Evolutionary conservation across 2,797 vertebrate genomes (phyloP).

Genomic region (Loriculus beryllinus): DNA sequence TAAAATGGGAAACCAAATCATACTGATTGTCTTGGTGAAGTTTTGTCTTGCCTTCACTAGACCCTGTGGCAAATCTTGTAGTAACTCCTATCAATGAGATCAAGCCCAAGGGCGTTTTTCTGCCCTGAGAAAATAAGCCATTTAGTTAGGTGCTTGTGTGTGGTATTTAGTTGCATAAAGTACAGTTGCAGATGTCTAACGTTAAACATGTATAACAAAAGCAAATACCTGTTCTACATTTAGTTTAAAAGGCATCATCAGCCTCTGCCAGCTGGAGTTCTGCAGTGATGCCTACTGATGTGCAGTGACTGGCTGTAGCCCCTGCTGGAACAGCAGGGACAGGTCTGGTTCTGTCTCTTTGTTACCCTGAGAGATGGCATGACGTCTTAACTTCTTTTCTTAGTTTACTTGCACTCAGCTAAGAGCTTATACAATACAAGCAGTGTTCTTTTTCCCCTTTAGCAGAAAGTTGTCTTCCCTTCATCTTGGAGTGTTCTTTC

Average conservation of each 20-base stretch:
- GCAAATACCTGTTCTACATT: neutral
- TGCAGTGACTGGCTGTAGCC: neutral
- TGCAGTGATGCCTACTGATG: no score
- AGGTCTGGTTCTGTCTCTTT: neutral
- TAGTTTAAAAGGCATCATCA: neutral
- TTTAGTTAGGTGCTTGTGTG: neutral
- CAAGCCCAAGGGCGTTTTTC: neutral
- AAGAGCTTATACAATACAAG: neutral
- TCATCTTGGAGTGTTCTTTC: neutral
- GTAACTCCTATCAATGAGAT: neutral
- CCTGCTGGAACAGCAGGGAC: neutral
- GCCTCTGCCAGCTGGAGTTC: neutral
- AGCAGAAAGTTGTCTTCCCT: neutral
- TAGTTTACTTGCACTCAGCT: neutral
- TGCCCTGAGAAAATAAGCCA: neutral
- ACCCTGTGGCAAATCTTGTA: neutral
- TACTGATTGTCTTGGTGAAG: neutral
- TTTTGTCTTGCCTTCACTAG: neutral
- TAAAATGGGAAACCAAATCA: neutral
- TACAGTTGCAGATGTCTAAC: neutral
- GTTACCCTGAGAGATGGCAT: neutral
- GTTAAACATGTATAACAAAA: accelerated
- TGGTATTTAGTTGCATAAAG: neutral
- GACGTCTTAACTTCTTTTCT: neutral
- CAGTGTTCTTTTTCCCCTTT: neutral